Base-by-base conservation (phyloP, 92 coral and sea anemone species). In the Umimayanthus chanpuru region DNA sequence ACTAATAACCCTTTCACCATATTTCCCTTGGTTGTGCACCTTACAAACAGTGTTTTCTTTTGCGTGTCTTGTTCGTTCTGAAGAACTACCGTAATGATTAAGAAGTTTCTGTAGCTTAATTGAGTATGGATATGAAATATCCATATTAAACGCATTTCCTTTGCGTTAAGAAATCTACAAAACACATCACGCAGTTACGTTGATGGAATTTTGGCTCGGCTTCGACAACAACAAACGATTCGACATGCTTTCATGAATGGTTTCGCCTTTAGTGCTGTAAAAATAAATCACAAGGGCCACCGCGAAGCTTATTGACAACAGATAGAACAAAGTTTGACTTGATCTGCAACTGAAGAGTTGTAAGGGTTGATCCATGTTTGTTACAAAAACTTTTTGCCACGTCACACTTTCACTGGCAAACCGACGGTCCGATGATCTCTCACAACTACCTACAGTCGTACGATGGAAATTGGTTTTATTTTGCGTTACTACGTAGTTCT, bases 381-480 rank as follows among this genome's bases (percentile, higher is more conserved):
- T 25, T 18, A 43, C 0, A 47, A 81, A 38, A 21, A 14, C 36
- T 32, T 32, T 83, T 71, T 28, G 5, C 40, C 1, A 14, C 23
- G 43, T 53, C 28, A 68, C 11, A 12, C 29, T 26, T 43, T 68
- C 26, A 82, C 41, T 40, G 23, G 40, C 55, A 64, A 6, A 12
- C 7, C 28, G 71, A 25, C 14, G 41, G 26, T 26, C 10, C 25
- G 76, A 43, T 39, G 36, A 11, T 38, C 86, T 66, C 76, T 64
- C 58, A 64, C 86, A 82, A 26, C 38, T 23, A 28, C 73, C 10
- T 9, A 39, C 21, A 25, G 1, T 71, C 76, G 39, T 5, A 15
- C 80, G 29, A 71, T 73, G 85, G 23, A 76, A 87, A 20, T 85
- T 44, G 53, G 80, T 88, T 36, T 91, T 94, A 28, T 85, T 84